These are phyloP conservation scores for Leptogaster cylindrica DNA, from an alignment of 2,888 invertebrate genomes.

Conservation along the genomic window DNA sequence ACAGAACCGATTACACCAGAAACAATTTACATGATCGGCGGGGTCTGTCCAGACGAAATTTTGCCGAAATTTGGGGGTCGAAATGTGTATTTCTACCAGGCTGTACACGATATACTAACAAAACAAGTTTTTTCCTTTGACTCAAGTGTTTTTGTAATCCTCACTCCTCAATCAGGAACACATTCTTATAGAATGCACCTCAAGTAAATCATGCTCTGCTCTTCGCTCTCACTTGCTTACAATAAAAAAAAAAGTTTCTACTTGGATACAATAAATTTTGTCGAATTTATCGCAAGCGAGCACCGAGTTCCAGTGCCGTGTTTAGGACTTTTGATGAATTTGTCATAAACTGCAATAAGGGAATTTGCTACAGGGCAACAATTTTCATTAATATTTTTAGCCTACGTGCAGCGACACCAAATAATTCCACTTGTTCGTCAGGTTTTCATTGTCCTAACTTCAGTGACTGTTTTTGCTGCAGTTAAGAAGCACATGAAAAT, in stretches of 20 bases:
- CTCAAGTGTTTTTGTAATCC: too few relatives aligned
- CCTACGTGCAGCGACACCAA: not conserved
- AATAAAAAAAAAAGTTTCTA: slow-evolving; percentile 36
- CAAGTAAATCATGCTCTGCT: slow-evolving; percentile 1
- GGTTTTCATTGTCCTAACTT: slow-evolving; percentile 20
- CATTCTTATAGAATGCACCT: slow-evolving; percentile 18
- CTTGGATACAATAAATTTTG: slow-evolving; percentile 39
- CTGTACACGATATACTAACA: slow-evolving; percentile 9
- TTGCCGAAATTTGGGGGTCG: not conserved
- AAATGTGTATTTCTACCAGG: not conserved
- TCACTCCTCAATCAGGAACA: slow-evolving; percentile 1
- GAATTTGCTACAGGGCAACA: too few relatives aligned
- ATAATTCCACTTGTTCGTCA: not conserved
- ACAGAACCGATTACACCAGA: not conserved
- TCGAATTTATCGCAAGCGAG: not conserved
- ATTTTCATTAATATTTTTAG: too few relatives aligned
- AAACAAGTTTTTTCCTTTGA: too few relatives aligned
- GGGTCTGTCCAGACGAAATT: too few relatives aligned
- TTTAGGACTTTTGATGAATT: too few relatives aligned
- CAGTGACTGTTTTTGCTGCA: not conserved
- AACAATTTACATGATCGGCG: not conserved
- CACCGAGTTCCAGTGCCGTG: too few relatives aligned
- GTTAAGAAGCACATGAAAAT: too few relatives aligned
- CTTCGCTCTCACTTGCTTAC: slow-evolving; percentile 12
- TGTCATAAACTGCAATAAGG: too few relatives aligned